A percentile compares a stretch with the other conserved stretches of the same genome.
Conservation (phyloP, 2,888 invertebrate species). For the Neoascia interrupta region DNA sequence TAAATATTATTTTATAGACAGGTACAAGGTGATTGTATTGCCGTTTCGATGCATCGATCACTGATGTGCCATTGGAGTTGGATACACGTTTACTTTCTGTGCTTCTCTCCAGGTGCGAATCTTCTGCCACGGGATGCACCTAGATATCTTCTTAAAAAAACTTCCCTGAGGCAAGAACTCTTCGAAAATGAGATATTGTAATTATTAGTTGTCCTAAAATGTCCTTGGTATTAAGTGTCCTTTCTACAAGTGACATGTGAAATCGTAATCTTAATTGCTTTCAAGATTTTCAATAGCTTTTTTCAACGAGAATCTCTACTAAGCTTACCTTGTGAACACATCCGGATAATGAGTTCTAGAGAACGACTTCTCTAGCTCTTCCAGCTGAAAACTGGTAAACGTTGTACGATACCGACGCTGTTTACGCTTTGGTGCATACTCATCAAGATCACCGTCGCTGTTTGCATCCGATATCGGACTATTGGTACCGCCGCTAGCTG, state of each 20-base stretch:
- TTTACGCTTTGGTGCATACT: conserved; percentile 92
- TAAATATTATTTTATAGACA: conserved; percentile 5
- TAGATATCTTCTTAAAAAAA: no score
- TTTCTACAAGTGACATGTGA: no score
- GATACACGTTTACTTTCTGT: no score
- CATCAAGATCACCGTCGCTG: conserved; percentile 85
- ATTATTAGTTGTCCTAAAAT: no score
- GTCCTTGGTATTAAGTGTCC: no score
- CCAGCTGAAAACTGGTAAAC: conserved; percentile 95
- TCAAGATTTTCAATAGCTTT: no score
- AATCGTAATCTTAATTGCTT: no score
- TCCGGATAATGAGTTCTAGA: conserved; percentile 98
- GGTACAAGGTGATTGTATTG: conserved; percentile 31
- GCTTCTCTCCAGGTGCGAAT: no score
- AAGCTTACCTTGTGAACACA: conserved; percentile 95
- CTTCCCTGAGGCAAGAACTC: no score
- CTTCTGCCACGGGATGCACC: no score
- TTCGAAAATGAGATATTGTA: no score
- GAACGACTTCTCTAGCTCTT: conserved; percentile 98
- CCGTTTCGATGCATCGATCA: conserved; percentile 29
- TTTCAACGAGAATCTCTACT: no score
- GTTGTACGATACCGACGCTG: conserved; percentile 96
- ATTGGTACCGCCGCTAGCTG: conserved; percentile 78
- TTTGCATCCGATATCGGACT: conserved; percentile 83
- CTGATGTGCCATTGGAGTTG: conserved; percentile 9